Evolutionary conservation across 64 coral and sea anemone species (phyloP).

Genomic region (Montipora efflorescens): DNA sequence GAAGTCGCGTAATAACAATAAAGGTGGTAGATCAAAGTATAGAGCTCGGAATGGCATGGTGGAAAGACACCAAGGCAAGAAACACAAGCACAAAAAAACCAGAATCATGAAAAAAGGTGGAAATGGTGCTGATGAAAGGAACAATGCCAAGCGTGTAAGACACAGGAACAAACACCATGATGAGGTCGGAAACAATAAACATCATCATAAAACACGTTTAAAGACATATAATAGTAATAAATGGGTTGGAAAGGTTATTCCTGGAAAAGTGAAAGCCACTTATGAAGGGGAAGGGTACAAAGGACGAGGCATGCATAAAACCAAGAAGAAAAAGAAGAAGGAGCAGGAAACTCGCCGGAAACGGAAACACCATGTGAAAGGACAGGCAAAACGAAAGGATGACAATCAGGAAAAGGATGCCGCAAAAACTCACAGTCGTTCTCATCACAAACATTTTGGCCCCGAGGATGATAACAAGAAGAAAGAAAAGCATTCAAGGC

Average conservation of each 20-base stretch:
- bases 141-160: background rate
- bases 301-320: background rate
- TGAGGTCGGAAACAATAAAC: background rate
- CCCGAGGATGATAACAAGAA: background rate
- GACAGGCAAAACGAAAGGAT: background rate
- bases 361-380: background rate
- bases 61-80: background rate
- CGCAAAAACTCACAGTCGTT: background rate
- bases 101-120: background rate
- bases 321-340: background rate
- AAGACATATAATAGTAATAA: background rate
- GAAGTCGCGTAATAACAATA: background rate
- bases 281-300: background rate
- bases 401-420: background rate
- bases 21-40: background rate
- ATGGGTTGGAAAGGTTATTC: constrained; percentile 12
- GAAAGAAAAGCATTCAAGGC: background rate
- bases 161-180: background rate
- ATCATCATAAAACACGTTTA: background rate
- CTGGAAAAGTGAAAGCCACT: constrained; percentile 3
- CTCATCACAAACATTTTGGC: background rate
- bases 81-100: background rate
- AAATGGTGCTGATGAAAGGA: constrained; percentile 10
- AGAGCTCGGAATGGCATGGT: background rate
- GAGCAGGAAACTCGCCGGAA: background rate